These are phyloP conservation scores for Rousettus madagascariensis DNA, from an alignment of 2,797 vertebrate genomes.

Conservation along the genomic window DNA sequence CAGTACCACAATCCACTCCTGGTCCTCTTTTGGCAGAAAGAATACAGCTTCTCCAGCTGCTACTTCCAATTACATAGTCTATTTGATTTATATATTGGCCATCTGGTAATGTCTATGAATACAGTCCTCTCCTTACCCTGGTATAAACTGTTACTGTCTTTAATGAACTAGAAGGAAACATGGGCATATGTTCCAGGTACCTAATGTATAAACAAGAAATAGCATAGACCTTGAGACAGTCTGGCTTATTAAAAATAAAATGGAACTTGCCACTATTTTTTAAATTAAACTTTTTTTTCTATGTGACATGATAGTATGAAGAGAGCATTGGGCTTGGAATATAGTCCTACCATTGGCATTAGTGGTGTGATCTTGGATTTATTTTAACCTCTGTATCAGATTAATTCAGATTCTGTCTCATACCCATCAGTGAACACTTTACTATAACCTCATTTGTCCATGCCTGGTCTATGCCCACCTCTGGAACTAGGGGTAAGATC, in stretches of 20 bases:
- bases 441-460: not conserved
- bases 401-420: not conserved
- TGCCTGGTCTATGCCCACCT: not conserved
- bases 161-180: constrained; percentile 47
- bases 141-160: constrained; percentile 32
- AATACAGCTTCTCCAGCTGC: not conserved
- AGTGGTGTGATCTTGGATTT: not conserved
- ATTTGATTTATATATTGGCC: not conserved
- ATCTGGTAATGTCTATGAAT: not conserved
- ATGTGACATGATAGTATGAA: not conserved
- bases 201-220: constrained; percentile 22
- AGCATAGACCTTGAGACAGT: not conserved
- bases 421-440: not conserved
- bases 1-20: not conserved
- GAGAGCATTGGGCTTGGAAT: not conserved
- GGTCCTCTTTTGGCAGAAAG: not conserved
- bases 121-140: not conserved
- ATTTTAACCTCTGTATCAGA: not conserved
- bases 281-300: not conserved
- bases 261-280: not conserved
- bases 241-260: not conserved
- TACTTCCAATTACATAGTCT: not conserved
- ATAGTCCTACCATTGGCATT: not conserved
- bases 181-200: not conserved
- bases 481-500: not conserved